phyloP scores from a whole-genome alignment of 1,140 invertebrate genomes.

The Asobara japonica region DNA sequence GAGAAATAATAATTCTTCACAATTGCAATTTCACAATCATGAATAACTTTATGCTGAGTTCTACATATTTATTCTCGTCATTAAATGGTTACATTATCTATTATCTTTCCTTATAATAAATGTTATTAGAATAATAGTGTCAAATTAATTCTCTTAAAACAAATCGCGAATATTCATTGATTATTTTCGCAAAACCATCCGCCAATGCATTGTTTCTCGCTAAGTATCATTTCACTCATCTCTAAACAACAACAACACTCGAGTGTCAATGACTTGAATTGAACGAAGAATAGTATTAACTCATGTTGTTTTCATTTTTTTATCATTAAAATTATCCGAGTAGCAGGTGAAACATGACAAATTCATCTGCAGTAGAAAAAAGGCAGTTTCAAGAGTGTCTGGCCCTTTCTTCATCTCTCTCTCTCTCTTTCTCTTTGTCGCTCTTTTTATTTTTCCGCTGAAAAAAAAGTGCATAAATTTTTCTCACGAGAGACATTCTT shows the following conservation, averaged over 20 bases:
- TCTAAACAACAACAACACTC: slow-evolving; percentile 20
- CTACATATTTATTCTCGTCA: slow-evolving; percentile 45
- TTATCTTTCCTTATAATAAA: slow-evolving; percentile 27
- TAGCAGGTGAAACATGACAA: background rate
- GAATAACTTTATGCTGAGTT: slow-evolving; percentile 11
- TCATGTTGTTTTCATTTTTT: background rate
- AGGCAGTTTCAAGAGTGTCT: background rate
- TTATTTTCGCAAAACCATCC: background rate
- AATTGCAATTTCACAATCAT: background rate
- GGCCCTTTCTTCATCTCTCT: background rate
- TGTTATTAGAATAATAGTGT: slow-evolving; percentile 27
- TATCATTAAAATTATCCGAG: background rate
- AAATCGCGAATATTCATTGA: slow-evolving; percentile 6
- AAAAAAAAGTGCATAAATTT: background rate
- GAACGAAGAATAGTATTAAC: background rate
- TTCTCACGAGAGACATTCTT: background rate
- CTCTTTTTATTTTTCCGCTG: no score
- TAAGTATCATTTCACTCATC: slow-evolving; percentile 7
- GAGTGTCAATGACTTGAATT: slow-evolving; percentile 3
- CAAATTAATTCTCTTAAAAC: slow-evolving; percentile 15
- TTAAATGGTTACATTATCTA: slow-evolving; percentile 39
- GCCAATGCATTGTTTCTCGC: background rate
- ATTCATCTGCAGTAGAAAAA: background rate
- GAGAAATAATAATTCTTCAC: background rate
- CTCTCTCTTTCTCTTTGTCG: no score